A percentile compares a stretch with the other conserved stretches of the same genome.
Conservation (phyloP, 2,888 invertebrate genomes). For the Ametastegia equiseti region DNA sequence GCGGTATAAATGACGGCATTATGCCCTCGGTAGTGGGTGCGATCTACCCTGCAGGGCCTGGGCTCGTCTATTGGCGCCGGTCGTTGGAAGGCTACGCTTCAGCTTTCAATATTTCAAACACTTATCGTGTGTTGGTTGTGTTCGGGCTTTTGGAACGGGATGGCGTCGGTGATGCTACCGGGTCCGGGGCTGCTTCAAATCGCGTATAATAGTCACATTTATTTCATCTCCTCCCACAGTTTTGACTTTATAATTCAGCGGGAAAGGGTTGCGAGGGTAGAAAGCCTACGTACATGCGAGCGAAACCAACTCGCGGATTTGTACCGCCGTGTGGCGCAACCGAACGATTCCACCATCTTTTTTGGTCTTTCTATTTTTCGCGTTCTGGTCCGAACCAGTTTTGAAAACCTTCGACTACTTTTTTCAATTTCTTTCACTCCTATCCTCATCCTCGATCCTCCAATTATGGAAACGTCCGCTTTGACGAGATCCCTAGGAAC, state of each 20-base stretch:
- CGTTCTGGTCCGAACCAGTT: neutral
- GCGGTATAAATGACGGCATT: conserved; percentile 69
- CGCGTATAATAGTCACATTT: conserved; percentile 74
- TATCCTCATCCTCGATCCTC: neutral
- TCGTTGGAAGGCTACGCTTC: conserved; percentile 63
- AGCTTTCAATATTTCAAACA: conserved; percentile 75
- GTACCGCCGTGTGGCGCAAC: neutral
- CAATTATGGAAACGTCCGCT: conserved; percentile 1
- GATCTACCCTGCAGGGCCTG: conserved; percentile 23
- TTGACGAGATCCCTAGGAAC: neutral
- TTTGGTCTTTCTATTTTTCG: neutral
- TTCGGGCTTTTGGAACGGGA: conserved; percentile 11
- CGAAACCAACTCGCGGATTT: neutral
- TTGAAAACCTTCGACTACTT: neutral
- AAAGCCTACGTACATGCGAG: neutral
- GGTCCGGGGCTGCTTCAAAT: conserved; percentile 53
- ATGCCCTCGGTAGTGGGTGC: conserved; percentile 58
- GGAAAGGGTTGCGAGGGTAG: conserved; percentile 52
- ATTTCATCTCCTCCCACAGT: conserved; percentile 71
- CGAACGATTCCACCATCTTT: neutral
- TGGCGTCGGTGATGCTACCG: conserved; percentile 32
- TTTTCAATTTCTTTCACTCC: neutral
- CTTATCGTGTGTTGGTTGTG: conserved; percentile 70
- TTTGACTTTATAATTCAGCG: conserved; percentile 75
- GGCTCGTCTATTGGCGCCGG: conserved; percentile 41